Evolutionary conservation across 1,140 invertebrate genomes (phyloP), one percentile per base, ranked within the genome.

Genomic region (Aphaenogaster ashmeadi): DNA sequence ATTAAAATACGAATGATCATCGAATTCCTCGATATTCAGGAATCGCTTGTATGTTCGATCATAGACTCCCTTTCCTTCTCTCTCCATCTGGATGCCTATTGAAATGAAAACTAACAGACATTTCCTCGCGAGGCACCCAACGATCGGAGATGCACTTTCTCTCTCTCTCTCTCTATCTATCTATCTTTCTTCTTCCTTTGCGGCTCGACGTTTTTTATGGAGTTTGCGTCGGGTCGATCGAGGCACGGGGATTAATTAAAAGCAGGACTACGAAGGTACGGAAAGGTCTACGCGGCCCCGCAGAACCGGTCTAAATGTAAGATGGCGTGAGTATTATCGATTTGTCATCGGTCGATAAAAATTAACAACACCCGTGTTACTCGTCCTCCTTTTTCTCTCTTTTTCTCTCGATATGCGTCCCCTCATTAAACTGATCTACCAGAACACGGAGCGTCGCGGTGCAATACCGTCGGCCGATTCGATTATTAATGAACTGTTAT

Each of bases 251-350:
- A 90, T 90, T 90, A 88, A 90, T 90, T 88, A 90, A 90, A 67
- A 52, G 36, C 64, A 60, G 33, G 44, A 67, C 21, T 47, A 52
- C n/a, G 15, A 13, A 41, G 27, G 41, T n/a, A 44, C 11, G 44
- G 62, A 52, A 60, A 84, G 38, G 54, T 15, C 54, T 72, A 44
- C n/a, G 15, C 15, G 69, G 47, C 27, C 7, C 27, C n/a, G 77
- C 36, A 60, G 71, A 88, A 91, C 81, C 81, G 89, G 69, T 83
- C 81, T 36, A 81, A 72, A 87, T 60, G 67, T 60, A 80, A 64
- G 54, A 75, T 90, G 62, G 11, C 88, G 89, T 88, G 89, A 81
- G 80, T 27, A 72, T 86, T 64, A 81, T 86, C 86, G 89, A 90
- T 91, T 88, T 86, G 89, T 91, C 80, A 81, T 54, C 47, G 21